Base-by-base conservation (phyloP, 35 echinoderm and acorn worm species). In the Anneissia japonica region DNA sequence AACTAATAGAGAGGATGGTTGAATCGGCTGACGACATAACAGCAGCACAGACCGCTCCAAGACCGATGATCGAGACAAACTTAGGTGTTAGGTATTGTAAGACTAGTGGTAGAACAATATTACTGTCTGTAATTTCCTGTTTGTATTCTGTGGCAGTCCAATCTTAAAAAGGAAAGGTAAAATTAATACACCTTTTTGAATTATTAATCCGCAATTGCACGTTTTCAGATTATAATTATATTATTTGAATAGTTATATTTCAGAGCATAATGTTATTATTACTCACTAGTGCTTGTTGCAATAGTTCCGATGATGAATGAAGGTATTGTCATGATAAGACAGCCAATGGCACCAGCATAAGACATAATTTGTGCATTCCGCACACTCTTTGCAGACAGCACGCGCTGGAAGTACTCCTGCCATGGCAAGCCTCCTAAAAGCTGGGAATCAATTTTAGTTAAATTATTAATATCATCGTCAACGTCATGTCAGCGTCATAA, bases 381-480 rank as follows among this genome's bases (percentile, higher is more conserved):
- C 0, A 37, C 36, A 32, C 3, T 37, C 16, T 36, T 38, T 3
- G 79, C 35, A 30, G 79, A 81, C 35, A 81, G 30, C 1, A 81
- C 79, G 40, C 79, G 79, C 23, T 81, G 79, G 23, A 81, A 81
- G 31, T 81, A 81, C 6, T 16, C 79, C 37, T 81, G 79, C 79
- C 79, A 81, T 2, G 79, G 79, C 23, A 81, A 23, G 17, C 79
- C 79, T 14, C 79, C 79, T 38, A 81, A 40, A 38, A 23, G 38
- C 79, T 81, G 51, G 26, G 32, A 79, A 36, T 7, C n/a, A 17
- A 31, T n/a, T n/a, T n/a, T n/a, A n/a, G n/a, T n/a, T n/a, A n/a
- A n/a, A n/a, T n/a, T n/a, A n/a, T n/a, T n/a, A n/a, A n/a, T n/a
- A n/a, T n/a, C n/a, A n/a, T n/a, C n/a, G n/a, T n/a, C n/a, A n/a